A percentile compares a stretch with the other conserved stretches of the same genome.
These are phyloP conservation scores for Acanthurus tractus DNA, from an alignment of 2,797 vertebrate species.

Conservation along the genomic window DNA sequence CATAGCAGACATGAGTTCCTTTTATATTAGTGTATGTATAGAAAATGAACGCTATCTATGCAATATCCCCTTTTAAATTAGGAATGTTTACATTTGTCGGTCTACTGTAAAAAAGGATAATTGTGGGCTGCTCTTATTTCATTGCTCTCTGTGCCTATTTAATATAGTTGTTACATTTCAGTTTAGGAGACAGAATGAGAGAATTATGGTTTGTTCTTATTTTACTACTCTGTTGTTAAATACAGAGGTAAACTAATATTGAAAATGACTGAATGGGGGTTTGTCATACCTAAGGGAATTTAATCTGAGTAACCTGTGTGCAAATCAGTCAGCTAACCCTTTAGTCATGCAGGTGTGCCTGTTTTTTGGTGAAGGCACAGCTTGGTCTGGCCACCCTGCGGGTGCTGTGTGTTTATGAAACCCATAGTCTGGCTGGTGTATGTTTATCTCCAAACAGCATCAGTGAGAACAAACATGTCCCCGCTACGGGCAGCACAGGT, in stretches of 20 bases:
- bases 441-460: slow-evolving; percentile 81
- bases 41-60: background rate
- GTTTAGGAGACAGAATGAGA: slow-evolving; percentile 8
- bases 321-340: slow-evolving; percentile 16
- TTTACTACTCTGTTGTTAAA: slow-evolving; percentile 3
- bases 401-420: slow-evolving; percentile 73
- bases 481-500: slow-evolving; percentile 65
- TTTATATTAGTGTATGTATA: background rate
- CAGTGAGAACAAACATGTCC: slow-evolving; percentile 66
- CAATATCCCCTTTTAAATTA: background rate
- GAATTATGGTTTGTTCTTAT: background rate
- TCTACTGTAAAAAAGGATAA: background rate
- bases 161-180: background rate
- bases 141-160: background rate
- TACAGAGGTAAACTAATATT: background rate
- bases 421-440: slow-evolving; percentile 46
- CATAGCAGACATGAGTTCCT: background rate
- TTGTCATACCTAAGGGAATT: background rate
- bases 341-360: slow-evolving; percentile 39
- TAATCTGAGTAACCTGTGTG: slow-evolving; percentile 12
- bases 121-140: background rate
- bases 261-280: slow-evolving; percentile 6
- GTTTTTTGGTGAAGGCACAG: slow-evolving; percentile 49
- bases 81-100: too few relatives aligned
- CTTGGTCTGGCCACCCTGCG: slow-evolving; percentile 39